Evolutionary conservation across 1,140 invertebrate genomes (phyloP).

Genomic region (Plodia interpunctella): DNA sequence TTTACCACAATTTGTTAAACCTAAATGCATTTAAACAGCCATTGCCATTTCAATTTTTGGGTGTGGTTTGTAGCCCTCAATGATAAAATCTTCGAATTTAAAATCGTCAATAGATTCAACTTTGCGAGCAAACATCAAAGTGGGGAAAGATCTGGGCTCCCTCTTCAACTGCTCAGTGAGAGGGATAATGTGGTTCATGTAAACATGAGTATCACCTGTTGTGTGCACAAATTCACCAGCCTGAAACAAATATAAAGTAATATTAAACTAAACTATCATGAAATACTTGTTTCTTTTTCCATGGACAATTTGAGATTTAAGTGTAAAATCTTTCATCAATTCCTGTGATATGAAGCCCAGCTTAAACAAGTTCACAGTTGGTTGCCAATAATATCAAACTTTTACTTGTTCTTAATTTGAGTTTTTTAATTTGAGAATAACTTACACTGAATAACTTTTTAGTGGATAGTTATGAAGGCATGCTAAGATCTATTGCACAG

Average conservation of each 20-base stretch:
- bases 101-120: conserved; percentile 92
- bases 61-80: conserved; percentile 93
- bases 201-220: conserved; percentile 97
- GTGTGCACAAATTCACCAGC: conserved; percentile 98
- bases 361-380: no score
- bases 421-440: no score
- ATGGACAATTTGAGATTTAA: no score
- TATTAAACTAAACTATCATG: neutral
- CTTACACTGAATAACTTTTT: no score
- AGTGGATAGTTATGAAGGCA: no score
- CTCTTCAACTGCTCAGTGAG: conserved; percentile 91
- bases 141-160: conserved; percentile 90
- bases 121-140: conserved; percentile 77
- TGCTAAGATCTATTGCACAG: no score
- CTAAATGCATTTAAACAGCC: conserved; percentile 86
- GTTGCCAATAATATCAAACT: no score
- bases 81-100: conserved; percentile 90
- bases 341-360: no score
- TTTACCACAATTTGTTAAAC: neutral
- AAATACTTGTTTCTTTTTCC: neutral
- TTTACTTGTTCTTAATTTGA: no score
- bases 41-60: conserved; percentile 96
- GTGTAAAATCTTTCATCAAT: no score
- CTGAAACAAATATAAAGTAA: conserved; percentile 74
- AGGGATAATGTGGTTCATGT: conserved; percentile 93